These are phyloP conservation scores for Danio tinwini DNA, from an alignment of 2,797 vertebrate species.

Conservation along the genomic window DNA sequence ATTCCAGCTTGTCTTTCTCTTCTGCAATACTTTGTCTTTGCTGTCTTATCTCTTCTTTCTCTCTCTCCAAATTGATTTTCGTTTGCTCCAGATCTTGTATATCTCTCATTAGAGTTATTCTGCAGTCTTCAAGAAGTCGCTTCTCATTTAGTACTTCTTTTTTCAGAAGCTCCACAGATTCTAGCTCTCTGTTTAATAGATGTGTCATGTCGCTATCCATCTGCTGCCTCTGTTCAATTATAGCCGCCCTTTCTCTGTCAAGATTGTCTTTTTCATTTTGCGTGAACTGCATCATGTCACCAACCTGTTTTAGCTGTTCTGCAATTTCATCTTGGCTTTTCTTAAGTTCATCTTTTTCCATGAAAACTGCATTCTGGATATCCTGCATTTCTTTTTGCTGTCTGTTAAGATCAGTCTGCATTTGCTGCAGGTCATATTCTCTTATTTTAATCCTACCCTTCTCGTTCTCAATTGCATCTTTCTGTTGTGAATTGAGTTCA, in stretches of 20 bases:
- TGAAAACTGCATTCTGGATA: constrained; percentile 7
- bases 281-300: constrained; percentile 5
- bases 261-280: constrained; percentile 37
- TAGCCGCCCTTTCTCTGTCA: constrained; percentile 26
- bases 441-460: constrained; percentile 1
- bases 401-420: constrained; percentile 25
- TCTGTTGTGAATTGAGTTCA: constrained; percentile 4
- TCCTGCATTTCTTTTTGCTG: constrained; percentile 19
- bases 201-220: constrained; percentile 21
- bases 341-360: constrained; percentile 28
- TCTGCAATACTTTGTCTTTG: constrained; percentile 27
- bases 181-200: constrained; percentile 26
- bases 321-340: constrained; percentile 21
- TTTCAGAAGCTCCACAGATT: constrained; percentile 7
- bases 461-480: constrained; percentile 15
- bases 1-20: constrained; percentile 5
- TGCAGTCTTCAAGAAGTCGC: constrained; percentile 14
- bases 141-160: constrained; percentile 28
- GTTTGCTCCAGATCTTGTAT: constrained; percentile 18
- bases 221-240: constrained; percentile 25
- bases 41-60: constrained; percentile 9
- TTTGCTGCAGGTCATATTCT: constrained; percentile 33
- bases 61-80: constrained; percentile 9
- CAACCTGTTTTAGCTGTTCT: not conserved
- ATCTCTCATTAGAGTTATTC: constrained; percentile 22